Evolutionary conservation across 1,140 invertebrate species (phyloP), one percentile per base, ranked within the genome.

Genomic region (Ips typographus): DNA sequence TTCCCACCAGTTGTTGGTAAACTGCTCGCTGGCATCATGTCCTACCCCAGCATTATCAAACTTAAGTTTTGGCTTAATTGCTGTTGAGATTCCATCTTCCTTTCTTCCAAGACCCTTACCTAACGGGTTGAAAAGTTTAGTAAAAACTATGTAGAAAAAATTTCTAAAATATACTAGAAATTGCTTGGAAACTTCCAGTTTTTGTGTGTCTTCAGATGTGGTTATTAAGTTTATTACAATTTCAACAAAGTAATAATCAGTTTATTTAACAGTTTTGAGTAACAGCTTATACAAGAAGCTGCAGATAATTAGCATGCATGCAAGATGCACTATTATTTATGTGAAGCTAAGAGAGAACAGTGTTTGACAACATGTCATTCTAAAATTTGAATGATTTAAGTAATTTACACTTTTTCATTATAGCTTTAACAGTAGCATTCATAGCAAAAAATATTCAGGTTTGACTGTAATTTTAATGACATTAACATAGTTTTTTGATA

Each of bases 1-100:
- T 74, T 91, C 88, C 91, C 93, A 94, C 93, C 93, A 95, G 58
- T 91, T 87, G 63, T 89, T 86, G 37, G 88, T 90, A 74, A 90
- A 92, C 70, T 90, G 88, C 38, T 89, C 83, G 1, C 83, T 85
- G 22, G 84, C 80, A 78, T 91, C 86, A 76, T 91, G 89, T 0
- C 93, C 93, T 55, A 95, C 77, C n/a, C 93, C 93, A 36, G 85
- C 77, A 37, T 84, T 88, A 78, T 94, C 89, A 67, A 91, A 87
- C 80, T 94, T 95, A 2, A 92, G 75, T 77, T 88, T 90, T 2
- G 91, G 87, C 79, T 90, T 93, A 7, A 94, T 73, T 1, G 92
- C 85, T 74, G 88, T 90, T 1, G 83, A 83, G 64, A 93, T 91
- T 3, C 93, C 93, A 80, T 85, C 83, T 78, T 90, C 90, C 71